Evolutionary conservation across 1,140 invertebrate species (phyloP), one percentile per base, ranked within the genome.

Genomic region (Diploscapter pachys): DNA sequence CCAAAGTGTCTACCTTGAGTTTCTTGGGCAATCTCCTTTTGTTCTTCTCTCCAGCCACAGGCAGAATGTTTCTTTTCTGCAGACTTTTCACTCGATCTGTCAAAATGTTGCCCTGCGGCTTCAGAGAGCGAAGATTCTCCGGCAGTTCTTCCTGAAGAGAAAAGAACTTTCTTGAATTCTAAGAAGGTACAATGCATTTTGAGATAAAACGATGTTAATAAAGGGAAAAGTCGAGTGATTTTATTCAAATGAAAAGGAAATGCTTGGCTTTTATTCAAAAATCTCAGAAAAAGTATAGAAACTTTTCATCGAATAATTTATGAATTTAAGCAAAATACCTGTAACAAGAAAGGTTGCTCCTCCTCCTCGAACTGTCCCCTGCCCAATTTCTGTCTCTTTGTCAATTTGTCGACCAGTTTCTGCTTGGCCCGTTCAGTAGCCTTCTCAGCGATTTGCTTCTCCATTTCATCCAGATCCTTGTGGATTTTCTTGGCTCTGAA

Each of bases 271-370:
- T 5, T 5, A 13, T 64, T 64, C 6, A 64, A 64, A 64, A 64
- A 64, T 9, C 9, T 48, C 63, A 64, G 51, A 64, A 6, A 64
- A 64, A 6, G 63, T 9, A 59, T 59, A n/a, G 57, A 1, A 59
- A 59, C 9, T 59, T 9, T 59, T 31, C 31, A 31, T 31, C 31
- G 31, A 31, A 31, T 31, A 31, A 31, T 31, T 31, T 31, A 31
- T 31, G 31, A 31, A 31, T 31, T 31, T 59, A 59, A 59, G 1
- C 9, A 11, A 59, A 6, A 48, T 8, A 64, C 63, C 63, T 74
- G 5, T 48, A 78, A 62, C n/a, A 78, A 53, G 76, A 78, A 78
- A 6, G 76, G 76, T 54, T 76, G 66, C n/a, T 78, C 76, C 3
- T 56, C 72, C 4, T 78, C 72, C 3, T 78, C 76, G 56, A 78